Percentiles rank a stretch among this genome's conserved stretches.
These are phyloP conservation scores for Galeopsomyia nigrocyanea DNA, from an alignment of 2,888 invertebrate genomes.

Conservation along the genomic window DNA sequence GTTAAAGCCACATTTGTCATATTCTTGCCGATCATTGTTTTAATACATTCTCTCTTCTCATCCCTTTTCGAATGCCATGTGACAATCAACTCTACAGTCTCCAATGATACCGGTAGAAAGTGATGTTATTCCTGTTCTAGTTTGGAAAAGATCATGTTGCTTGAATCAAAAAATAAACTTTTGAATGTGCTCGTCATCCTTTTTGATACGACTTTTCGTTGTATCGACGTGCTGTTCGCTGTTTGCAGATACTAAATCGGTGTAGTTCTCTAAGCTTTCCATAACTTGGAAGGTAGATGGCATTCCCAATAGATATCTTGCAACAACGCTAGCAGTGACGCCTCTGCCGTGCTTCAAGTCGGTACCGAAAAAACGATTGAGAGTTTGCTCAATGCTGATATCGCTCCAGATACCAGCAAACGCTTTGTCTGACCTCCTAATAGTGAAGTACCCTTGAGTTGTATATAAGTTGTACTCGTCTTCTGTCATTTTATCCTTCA, in stretches of 20 bases:
- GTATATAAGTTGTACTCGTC: not conserved
- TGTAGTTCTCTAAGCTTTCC: constrained; percentile 35
- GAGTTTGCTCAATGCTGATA: constrained; percentile 57
- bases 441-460: constrained; percentile 53
- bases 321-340: constrained; percentile 8
- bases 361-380: constrained; percentile 50
- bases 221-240: constrained; percentile 52
- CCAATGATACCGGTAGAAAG: constrained; percentile 48
- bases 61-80: too few relatives aligned
- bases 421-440: constrained; percentile 53
- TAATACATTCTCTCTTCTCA: constrained; percentile 48
- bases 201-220: constrained; percentile 41
- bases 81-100: constrained; percentile 15
- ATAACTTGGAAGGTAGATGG: constrained; percentile 39
- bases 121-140: not conserved
- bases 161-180: constrained; percentile 49
- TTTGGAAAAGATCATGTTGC: constrained; percentile 49
- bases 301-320: constrained; percentile 1
- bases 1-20: constrained; percentile 38
- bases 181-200: constrained; percentile 46
- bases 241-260: constrained; percentile 31
- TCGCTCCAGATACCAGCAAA: constrained; percentile 54
- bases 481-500: not conserved
- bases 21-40: constrained; percentile 44
- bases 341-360: constrained; percentile 6